Percentiles rank a stretch among this genome's conserved stretches.
Evolutionary conservation across 2,797 vertebrate genomes (phyloP).

Genomic region (Xenentodon cancila): DNA sequence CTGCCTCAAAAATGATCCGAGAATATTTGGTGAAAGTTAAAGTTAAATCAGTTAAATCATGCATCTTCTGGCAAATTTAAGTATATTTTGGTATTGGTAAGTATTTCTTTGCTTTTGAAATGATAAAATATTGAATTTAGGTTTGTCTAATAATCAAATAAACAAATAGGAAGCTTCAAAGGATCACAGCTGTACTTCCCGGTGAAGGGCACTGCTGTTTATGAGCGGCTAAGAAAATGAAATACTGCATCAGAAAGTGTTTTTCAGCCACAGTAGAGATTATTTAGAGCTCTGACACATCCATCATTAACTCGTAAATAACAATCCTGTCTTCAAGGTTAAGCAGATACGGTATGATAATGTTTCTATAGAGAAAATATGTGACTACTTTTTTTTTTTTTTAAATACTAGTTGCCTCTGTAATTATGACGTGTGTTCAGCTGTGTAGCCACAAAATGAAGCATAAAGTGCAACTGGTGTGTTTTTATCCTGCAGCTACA

Average conservation of each 20-base stretch:
- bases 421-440: not conserved
- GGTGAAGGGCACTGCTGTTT: not conserved
- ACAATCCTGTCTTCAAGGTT: not conserved
- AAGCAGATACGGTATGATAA: not conserved
- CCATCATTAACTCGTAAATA: not conserved
- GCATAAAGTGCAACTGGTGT: not conserved
- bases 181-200: not conserved
- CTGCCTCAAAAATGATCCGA: no score
- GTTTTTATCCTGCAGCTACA: constrained; percentile 84
- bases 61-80: no score
- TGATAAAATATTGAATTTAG: no score
- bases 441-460: not conserved
- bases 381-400: not conserved
- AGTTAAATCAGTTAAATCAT: no score
- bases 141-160: not conserved
- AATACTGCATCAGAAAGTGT: not conserved
- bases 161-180: not conserved
- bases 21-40: no score
- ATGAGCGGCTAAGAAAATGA: not conserved
- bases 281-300: not conserved
- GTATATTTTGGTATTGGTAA: no score
- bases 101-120: no score
- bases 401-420: not conserved
- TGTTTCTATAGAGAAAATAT: not conserved
- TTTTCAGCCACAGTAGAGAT: not conserved